phyloP scores from a whole-genome alignment of 2,888 invertebrate species.

The Colletes collaris region DNA sequence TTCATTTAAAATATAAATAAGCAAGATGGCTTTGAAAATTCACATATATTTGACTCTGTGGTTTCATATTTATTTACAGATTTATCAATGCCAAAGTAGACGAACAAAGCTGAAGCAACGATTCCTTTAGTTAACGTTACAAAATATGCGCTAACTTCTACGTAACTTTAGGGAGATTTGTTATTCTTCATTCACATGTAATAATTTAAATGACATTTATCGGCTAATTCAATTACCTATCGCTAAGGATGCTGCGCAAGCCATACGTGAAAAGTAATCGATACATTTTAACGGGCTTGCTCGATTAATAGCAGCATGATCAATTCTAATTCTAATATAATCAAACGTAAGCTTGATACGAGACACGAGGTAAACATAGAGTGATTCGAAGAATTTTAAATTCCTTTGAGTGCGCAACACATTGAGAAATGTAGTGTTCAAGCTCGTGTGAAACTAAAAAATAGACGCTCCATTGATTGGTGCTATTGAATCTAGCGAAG shows the following conservation, averaged over 20 bases:
- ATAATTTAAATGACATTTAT: slow-evolving; percentile 10
- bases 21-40: slow-evolving; percentile 25
- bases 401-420: neutral
- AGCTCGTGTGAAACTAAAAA: neutral
- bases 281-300: neutral
- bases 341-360: neutral
- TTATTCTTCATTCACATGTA: neutral
- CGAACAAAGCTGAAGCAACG: slow-evolving; percentile 3
- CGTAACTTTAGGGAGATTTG: neutral
- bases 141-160: slow-evolving; percentile 14
- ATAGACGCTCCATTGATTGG: neutral
- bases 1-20: too few species aligned
- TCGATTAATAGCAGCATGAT: neutral
- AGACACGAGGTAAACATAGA: slow-evolving; percentile 4
- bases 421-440: neutral
- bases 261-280: neutral
- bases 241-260: neutral
- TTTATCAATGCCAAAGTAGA: slow-evolving; percentile 3
- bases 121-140: slow-evolving; percentile 13
- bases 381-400: neutral
- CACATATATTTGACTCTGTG: slow-evolving; percentile 26
- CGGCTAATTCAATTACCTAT: slow-evolving; percentile 19
- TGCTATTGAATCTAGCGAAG: neutral
- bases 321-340: neutral
- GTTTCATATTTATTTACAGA: slow-evolving; percentile 27